Evolutionary conservation across 2,113 vertebrate species (phyloP).

Genomic region (Rhipidura dahli): DNA sequence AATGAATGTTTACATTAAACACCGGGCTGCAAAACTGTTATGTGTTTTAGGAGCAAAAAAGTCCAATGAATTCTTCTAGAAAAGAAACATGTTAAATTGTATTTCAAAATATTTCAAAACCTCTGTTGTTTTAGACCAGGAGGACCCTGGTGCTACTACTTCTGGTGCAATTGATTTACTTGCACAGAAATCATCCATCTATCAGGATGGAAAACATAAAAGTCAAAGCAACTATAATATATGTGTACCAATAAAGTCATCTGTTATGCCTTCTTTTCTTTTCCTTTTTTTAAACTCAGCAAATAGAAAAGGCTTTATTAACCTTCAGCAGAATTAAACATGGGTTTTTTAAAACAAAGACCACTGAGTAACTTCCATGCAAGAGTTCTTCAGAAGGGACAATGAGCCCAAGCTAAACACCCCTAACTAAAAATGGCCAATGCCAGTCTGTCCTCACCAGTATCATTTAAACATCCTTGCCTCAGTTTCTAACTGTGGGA

Average conservation of each 20-base stretch:
- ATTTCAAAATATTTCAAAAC: conserved; percentile 51
- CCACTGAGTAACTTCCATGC: not conserved
- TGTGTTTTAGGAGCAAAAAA: not conserved
- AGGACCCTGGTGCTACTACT: not conserved
- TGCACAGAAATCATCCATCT: conserved; percentile 67
- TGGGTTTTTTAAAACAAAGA: not conserved
- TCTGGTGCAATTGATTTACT: conserved; percentile 69
- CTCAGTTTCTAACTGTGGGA: not conserved
- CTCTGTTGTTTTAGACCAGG: conserved; percentile 24
- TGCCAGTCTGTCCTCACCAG: not conserved
- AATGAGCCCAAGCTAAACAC: not conserved
- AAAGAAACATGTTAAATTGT: not conserved
- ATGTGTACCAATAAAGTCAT: conserved; percentile 67
- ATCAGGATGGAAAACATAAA: conserved; percentile 73
- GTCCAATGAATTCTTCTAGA: not conserved
- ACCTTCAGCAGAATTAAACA: conserved; percentile 56
- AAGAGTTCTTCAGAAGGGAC: not conserved
- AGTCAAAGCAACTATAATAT: conserved; percentile 70
- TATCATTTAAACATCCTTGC: not conserved
- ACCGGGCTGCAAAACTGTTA: not conserved
- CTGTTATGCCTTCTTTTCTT: conserved; percentile 33
- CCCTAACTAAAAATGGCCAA: not conserved
- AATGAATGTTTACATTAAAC: not conserved
- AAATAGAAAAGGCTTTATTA: conserved; percentile 49
- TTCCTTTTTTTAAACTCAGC: not conserved